phyloP scores from a whole-genome alignment of 2,888 invertebrate genomes.

The Gymnosoma rotundatum region DNA sequence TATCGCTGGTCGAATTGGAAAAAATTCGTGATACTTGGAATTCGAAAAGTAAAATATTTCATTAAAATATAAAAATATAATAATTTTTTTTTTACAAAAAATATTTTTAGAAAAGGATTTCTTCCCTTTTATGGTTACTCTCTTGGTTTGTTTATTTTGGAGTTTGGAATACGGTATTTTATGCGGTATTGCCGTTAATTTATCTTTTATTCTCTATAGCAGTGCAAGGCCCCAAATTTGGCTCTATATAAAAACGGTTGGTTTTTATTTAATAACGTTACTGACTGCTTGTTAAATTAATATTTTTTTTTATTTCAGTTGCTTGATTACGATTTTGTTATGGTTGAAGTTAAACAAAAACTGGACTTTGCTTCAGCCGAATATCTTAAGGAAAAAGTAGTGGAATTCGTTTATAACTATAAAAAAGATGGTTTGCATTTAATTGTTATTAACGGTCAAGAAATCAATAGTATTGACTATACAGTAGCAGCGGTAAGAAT shows the following conservation, averaged over 20 bases:
- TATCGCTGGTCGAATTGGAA: conserved; percentile 89
- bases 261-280: neutral
- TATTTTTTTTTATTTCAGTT: conserved; percentile 74
- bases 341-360: conserved; percentile 88
- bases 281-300: neutral
- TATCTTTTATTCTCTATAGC: conserved; percentile 91
- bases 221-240: conserved; percentile 91
- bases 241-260: conserved; percentile 80
- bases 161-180: conserved; percentile 95
- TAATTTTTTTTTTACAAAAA: neutral
- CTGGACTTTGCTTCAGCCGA: conserved; percentile 92
- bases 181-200: conserved; percentile 90
- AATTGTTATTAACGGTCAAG: conserved; percentile 89
- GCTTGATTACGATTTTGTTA: conserved; percentile 82
- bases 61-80: neutral
- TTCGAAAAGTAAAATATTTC: conserved; percentile 86
- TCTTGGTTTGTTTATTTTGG: conserved; percentile 90
- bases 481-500: conserved; percentile 85
- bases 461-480: conserved; percentile 85
- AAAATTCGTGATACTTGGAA: conserved; percentile 88
- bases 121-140: conserved; percentile 91
- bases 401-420: conserved; percentile 88
- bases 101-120: conserved; percentile 90
- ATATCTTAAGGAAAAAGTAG: conserved; percentile 86
- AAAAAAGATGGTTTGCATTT: conserved; percentile 83